Evolutionary conservation across 1,140 invertebrate genomes (phyloP).

Genomic region (Leptestheria dahalacensis): DNA sequence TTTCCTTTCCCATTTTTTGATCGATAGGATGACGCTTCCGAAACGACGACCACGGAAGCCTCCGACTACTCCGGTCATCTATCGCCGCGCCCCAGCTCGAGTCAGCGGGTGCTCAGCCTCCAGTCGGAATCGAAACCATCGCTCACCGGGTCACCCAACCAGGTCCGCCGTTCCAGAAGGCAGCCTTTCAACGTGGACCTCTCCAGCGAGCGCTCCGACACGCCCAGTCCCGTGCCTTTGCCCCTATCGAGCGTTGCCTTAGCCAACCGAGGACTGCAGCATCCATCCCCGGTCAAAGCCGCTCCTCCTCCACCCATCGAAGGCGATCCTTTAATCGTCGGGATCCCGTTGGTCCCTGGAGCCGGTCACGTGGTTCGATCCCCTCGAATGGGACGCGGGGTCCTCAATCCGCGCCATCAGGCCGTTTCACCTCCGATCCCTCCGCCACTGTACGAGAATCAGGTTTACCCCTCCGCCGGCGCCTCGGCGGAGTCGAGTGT

Average conservation of each 20-base stretch:
- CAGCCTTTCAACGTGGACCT: background rate
- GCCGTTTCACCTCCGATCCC: constrained; percentile 21
- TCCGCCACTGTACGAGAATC: constrained; percentile 17
- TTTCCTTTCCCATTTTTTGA: too few relatives aligned
- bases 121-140: background rate
- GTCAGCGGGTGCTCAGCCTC: background rate
- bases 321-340: constrained; percentile 4
- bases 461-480: background rate
- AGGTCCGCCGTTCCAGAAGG: constrained; percentile 4
- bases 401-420: constrained; percentile 29
- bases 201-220: constrained; percentile 25
- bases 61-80: constrained; percentile 8
- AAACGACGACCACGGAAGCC: background rate
- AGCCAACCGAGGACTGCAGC: constrained; percentile 13
- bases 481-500: background rate
- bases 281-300: constrained; percentile 6
- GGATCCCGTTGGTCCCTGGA: constrained; percentile 26
- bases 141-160: background rate
- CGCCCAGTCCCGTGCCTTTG: constrained; percentile 14
- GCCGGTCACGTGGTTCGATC: constrained; percentile 29
- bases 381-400: constrained; percentile 39
- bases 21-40: constrained; percentile 3
- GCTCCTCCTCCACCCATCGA: constrained; percentile 3
- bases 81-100: background rate
- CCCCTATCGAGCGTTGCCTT: constrained; percentile 18